Base-by-base conservation (phyloP, 2,797 vertebrate genomes). In the Percopsis omiscomaycus region DNA sequence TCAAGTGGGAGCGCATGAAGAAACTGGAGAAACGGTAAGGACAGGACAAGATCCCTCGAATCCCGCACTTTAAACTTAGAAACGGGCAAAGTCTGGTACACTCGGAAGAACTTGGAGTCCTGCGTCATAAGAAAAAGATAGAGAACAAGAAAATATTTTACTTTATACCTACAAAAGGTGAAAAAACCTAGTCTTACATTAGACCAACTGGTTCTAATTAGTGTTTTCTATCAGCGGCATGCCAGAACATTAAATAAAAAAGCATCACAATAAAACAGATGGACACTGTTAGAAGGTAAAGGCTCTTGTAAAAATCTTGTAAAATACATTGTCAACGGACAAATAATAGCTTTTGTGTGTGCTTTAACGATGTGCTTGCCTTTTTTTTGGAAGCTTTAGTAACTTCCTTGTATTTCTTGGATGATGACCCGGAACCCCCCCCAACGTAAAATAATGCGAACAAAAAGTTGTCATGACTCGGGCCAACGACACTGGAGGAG, bases 71-170 rank as follows among this genome's bases (percentile, higher is more conserved):
- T 91, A 79, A 98, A 98, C 11, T 87, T 95, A 55, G 93, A 93
- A 68, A 96, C 90, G 1, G 93, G 93, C 46, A 97, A 90, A 14
- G 93, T 68, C 84, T 96, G 96, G 76, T 95, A 91, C 29, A 98
- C 88, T 69, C 96, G 87, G 78, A 95, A 88, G 77, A 95, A 97
- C 55, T 83, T 92, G 54, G 96, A 98, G 87, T 95, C 94, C 96
- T 98, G 73, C 0, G 1, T 54, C 46, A 13, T 6, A 22, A 12
- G 13, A 13, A 32, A 0, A 15, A 37, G 0, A 54, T 22, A 13
- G 14, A 11, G 12, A 32, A 5, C 3, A 27, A n/a, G 3, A 58
- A 14, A 8, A 42, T 0, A 42, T 9, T 8, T 9, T 8, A 42
- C 1, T 42, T 4, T 3, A 42, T 10, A 10, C 37, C 37, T 10